A percentile compares a stretch with the other conserved stretches of the same genome.
Evolutionary conservation across 2,113 vertebrate species (phyloP).

Genomic region (Petromus typicus): DNA sequence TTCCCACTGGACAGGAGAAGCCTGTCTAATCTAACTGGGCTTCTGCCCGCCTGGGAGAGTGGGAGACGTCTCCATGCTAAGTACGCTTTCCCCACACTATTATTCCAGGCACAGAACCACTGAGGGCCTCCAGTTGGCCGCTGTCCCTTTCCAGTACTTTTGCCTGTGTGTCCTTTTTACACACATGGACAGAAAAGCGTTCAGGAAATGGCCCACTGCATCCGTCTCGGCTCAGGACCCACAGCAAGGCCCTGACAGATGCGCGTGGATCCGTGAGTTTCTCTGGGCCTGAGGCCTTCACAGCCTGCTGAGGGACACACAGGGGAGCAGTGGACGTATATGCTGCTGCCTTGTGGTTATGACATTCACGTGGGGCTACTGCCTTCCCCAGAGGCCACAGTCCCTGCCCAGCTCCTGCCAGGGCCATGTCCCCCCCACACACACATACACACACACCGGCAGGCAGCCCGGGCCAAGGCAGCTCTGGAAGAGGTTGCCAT

Average conservation of each 20-base stretch:
- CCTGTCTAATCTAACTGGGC: accelerated
- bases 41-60: neutral
- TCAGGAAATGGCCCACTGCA: neutral
- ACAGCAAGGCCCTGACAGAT: neutral
- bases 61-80: neutral
- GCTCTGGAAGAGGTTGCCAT: neutral
- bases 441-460: no score
- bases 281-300: accelerated
- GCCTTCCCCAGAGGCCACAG: neutral
- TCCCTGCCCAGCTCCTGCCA: neutral
- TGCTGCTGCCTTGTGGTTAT: accelerated
- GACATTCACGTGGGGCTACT: neutral
- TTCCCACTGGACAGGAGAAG: accelerated
- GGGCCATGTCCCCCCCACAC: neutral
- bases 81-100: neutral
- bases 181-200: neutral
- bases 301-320: accelerated
- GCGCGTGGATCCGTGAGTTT: no score
- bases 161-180: neutral
- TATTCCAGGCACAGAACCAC: accelerated
- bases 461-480: neutral
- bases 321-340: neutral
- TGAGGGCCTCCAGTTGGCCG: neutral
- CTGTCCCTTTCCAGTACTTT: neutral
- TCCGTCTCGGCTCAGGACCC: neutral